phyloP scores from a whole-genome alignment of 2,888 invertebrate species.

The Bombyx huttoni region DNA sequence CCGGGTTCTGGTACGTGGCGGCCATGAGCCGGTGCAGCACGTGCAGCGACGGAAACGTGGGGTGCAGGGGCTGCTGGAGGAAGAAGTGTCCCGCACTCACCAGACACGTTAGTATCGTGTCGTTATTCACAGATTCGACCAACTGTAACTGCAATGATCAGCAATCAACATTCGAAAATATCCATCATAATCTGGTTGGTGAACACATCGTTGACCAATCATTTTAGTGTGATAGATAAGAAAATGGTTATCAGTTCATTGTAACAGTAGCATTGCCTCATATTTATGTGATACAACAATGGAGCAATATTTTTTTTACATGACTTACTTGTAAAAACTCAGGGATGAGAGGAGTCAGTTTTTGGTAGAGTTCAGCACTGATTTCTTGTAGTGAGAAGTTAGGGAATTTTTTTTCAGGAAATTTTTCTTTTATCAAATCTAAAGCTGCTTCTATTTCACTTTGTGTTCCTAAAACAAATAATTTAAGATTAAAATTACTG shows the following conservation, averaged over 20 bases:
- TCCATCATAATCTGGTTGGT: background rate
- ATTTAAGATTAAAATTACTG: background rate
- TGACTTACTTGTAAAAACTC: constrained; percentile 71
- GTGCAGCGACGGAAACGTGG: constrained; percentile 88
- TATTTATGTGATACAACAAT: background rate
- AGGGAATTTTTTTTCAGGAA: constrained; percentile 86
- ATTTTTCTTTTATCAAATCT: constrained; percentile 86
- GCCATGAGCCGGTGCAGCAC: constrained; percentile 87
- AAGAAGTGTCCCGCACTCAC: constrained; percentile 92
- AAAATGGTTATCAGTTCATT: background rate
- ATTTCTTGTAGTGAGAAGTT: constrained; percentile 79
- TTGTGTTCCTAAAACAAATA: constrained; percentile 72
- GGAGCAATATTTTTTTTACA: background rate
- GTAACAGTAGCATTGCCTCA: background rate
- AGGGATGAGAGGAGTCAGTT: constrained; percentile 62
- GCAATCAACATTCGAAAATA: constrained; percentile 21
- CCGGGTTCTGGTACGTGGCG: constrained; percentile 82
- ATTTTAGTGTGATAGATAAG: background rate
- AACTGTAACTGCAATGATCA: constrained; percentile 74
- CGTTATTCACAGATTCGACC: constrained; percentile 93
- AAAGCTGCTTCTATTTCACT: constrained; percentile 86
- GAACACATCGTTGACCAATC: background rate
- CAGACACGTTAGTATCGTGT: constrained; percentile 90
- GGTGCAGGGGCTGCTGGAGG: constrained; percentile 95
- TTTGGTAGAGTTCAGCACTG: constrained; percentile 65